Evolutionary conservation across 2,888 invertebrate genomes (phyloP).

Genomic region (Octodonta nipae): DNA sequence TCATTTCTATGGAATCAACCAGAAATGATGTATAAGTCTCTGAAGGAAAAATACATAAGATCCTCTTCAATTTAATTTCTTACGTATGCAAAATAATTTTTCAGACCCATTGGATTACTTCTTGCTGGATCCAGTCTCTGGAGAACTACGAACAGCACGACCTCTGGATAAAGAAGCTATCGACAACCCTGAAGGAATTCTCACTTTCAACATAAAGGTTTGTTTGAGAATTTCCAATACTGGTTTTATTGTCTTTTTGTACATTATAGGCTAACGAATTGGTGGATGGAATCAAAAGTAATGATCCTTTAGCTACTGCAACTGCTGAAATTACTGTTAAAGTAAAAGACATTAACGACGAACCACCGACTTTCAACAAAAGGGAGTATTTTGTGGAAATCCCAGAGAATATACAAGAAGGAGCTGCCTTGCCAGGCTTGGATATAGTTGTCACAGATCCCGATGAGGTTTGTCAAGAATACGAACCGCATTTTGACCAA

Average conservation of each 20-base stretch:
- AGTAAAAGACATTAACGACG: slow-evolving; percentile 80
- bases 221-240: slow-evolving; percentile 17
- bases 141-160: slow-evolving; percentile 70
- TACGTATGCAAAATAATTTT: too few species aligned
- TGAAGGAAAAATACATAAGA: too few species aligned
- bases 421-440: slow-evolving; percentile 66
- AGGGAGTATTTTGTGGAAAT: slow-evolving; percentile 69
- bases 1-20: too few species aligned
- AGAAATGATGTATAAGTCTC: too few species aligned
- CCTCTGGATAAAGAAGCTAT: slow-evolving; percentile 75
- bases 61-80: too few species aligned
- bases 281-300: slow-evolving; percentile 55
- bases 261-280: slow-evolving; percentile 62
- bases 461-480: slow-evolving; percentile 63
- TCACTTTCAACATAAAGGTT: slow-evolving; percentile 62
- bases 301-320: slow-evolving; percentile 54
- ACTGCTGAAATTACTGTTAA: slow-evolving; percentile 66
- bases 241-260: slow-evolving; percentile 6
- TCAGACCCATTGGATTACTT: slow-evolving; percentile 84
- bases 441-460: slow-evolving; percentile 78
- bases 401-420: slow-evolving; percentile 68
- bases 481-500: too few species aligned
- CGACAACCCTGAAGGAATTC: slow-evolving; percentile 62
- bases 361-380: slow-evolving; percentile 70
- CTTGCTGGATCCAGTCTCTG: slow-evolving; percentile 60